Percentiles rank a stretch among this genome's conserved stretches.
phyloP scores from a whole-genome alignment of 2,113 vertebrate genomes.

The Gobio gobio region DNA sequence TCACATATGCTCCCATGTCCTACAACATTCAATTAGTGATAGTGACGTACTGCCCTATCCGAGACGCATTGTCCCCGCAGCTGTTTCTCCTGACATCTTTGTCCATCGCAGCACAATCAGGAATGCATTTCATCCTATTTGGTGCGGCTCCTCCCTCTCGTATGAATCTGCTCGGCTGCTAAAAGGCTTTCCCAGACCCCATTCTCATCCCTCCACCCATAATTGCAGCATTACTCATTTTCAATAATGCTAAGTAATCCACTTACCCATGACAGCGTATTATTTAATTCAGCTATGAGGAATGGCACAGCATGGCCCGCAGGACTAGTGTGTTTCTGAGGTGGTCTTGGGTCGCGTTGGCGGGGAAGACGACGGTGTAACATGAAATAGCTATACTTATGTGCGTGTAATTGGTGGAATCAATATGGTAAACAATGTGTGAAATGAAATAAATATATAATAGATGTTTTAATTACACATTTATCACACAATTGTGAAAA shows the following conservation, averaged over 20 bases:
- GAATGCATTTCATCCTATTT: constrained; percentile 59
- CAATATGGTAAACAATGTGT: not conserved
- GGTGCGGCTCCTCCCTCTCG: not conserved
- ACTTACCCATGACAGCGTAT: constrained; percentile 68
- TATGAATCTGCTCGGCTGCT: constrained; percentile 56
- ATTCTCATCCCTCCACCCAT: constrained; percentile 63
- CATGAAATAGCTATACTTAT: not conserved
- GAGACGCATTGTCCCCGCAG: constrained; percentile 17
- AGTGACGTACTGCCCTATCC: not conserved
- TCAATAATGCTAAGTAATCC: constrained; percentile 70
- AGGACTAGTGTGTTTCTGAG: not conserved
- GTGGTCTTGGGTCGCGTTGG: not conserved
- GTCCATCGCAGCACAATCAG: constrained; percentile 57
- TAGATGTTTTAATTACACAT: not conserved
- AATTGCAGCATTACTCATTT: constrained; percentile 72
- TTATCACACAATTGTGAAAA: too few relatives aligned
- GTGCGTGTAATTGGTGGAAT: not conserved
- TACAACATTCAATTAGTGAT: not conserved
- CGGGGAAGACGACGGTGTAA: not conserved
- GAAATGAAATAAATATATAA: not conserved
- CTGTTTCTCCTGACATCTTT: constrained; percentile 26
- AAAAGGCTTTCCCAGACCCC: constrained; percentile 69
- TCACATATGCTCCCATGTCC: not conserved
- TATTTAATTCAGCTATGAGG: constrained; percentile 61
- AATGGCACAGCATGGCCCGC: constrained; percentile 40